Evolutionary conservation across 2,888 invertebrate genomes (phyloP).

Genomic region (Leuctra nigra): DNA sequence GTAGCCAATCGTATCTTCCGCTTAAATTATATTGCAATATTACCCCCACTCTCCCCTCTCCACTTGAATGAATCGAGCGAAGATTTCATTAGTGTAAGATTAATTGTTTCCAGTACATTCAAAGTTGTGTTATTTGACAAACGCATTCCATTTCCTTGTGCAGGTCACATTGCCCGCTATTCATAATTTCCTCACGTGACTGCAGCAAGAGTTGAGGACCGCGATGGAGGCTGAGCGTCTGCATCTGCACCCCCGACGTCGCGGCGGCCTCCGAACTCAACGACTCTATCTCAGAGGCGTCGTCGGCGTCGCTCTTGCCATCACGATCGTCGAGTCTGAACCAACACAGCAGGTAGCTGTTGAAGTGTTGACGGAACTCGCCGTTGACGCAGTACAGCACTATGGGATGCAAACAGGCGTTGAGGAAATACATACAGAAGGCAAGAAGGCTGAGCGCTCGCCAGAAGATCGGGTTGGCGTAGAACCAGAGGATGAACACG

Average conservation of each 20-base stretch:
- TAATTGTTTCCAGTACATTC: no score
- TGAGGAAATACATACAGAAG: constrained; percentile 73
- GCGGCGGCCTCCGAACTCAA: constrained; percentile 16
- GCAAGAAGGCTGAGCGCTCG: constrained; percentile 75
- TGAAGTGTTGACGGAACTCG: constrained; percentile 84
- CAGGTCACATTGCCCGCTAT: no score
- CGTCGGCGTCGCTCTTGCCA: background rate
- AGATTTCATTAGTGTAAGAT: no score
- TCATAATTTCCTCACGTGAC: constrained; percentile 14
- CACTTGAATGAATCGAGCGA: no score
- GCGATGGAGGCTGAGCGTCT: constrained; percentile 1
- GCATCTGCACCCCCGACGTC: constrained; percentile 13
- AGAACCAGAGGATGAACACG: constrained; percentile 80
- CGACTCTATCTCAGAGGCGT: constrained; percentile 2
- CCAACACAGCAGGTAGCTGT: constrained; percentile 57
- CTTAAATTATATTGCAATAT: no score
- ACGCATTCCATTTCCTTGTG: no score
- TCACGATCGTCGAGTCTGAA: background rate
- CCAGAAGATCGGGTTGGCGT: constrained; percentile 64
- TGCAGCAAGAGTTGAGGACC: constrained; percentile 4
- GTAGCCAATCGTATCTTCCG: no score
- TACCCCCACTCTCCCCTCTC: no score
- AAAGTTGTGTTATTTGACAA: no score
- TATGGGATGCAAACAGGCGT: constrained; percentile 90
- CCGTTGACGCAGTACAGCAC: constrained; percentile 90